Base-by-base conservation (phyloP, 2,888 invertebrate genomes). In the Herminia tarsipennalis region DNA sequence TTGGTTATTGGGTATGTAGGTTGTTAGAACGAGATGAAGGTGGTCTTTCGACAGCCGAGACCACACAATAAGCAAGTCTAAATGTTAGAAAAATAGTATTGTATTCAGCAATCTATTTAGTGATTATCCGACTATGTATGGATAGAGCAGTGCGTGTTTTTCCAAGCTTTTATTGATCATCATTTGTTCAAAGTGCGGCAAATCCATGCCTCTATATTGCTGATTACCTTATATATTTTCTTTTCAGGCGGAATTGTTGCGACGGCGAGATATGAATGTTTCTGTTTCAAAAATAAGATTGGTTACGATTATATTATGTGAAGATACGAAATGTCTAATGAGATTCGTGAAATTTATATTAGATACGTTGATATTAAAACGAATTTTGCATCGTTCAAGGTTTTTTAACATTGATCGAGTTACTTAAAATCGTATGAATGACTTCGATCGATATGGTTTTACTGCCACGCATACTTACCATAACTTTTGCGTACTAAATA, bases 191-290 rank as follows among this genome's bases (percentile, higher is more conserved):
- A 36, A 25, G 36, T 36, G 36, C 25, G 4, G 16, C 8, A 29
- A 16, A 28, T n/a, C n/a, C n/a, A n/a, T n/a, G n/a, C n/a, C n/a
- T n/a, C 27, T 54, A 36, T 46, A 4, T 35, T 13, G n/a, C 21
- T 28, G 17, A 38, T 66, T 64, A 64, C 64, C 64, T 64, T 62
- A 30, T 32, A 29, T 10, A 40, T 48, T 64, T 66, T 66, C 55
- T 66, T 64, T 58, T 62, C 67, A 25, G 40, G 57, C 30, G 64
- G 58, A 58, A 66, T 39, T 21, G 64, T 42, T 27, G 67, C 67
- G 35, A 64, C 48, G 48, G 67, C 64, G 66, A 63, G 58, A 63
- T 64, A 64, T 55, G 67, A 62, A 66, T 66, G 62, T 66, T 64
- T 64, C 64, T 64, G 64, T 66, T 63, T 49, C 39, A 62, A 51